Evolutionary conservation across 2,888 invertebrate genomes (phyloP).

Genomic region (Scaptomyza parva): DNA sequence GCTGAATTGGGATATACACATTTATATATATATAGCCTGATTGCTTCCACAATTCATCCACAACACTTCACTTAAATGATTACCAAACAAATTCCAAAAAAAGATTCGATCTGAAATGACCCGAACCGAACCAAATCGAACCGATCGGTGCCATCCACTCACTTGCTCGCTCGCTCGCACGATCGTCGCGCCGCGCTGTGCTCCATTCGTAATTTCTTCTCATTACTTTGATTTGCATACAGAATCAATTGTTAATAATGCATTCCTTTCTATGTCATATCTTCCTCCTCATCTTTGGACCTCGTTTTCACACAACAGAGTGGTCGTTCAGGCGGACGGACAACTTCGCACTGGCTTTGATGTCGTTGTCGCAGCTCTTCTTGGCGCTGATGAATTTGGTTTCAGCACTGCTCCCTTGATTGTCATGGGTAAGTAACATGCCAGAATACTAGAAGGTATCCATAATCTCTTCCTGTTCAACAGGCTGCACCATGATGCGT

Average conservation of each 20-base stretch:
- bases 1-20: constrained; percentile 22
- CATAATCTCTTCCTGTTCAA: neutral
- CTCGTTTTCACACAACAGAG: constrained; percentile 85
- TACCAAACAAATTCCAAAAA: constrained; percentile 36
- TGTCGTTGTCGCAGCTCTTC: constrained; percentile 96
- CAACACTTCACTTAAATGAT: constrained; percentile 47
- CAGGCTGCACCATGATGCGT: constrained; percentile 99
- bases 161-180: constrained; percentile 75
- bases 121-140: constrained; percentile 26
- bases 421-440: constrained; percentile 90
- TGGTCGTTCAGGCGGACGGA: constrained; percentile 98
- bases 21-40: constrained; percentile 44
- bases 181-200: constrained; percentile 81
- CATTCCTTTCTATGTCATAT: constrained; percentile 78
- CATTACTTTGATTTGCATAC: constrained; percentile 64
- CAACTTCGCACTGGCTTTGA: constrained; percentile 98
- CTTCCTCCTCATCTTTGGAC: constrained; percentile 52
- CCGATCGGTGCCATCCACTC: constrained; percentile 65
- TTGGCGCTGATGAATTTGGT: constrained; percentile 99
- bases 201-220: constrained; percentile 84
- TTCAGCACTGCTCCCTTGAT: constrained; percentile 99
- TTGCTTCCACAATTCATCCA: constrained; percentile 43
- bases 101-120: constrained; percentile 38
- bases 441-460: neutral
- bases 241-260: constrained; percentile 68